A percentile compares a stretch with the other conserved stretches of the same genome.
Conservation (phyloP, 2,113 vertebrate species). For the Colaptes auratus region DNA sequence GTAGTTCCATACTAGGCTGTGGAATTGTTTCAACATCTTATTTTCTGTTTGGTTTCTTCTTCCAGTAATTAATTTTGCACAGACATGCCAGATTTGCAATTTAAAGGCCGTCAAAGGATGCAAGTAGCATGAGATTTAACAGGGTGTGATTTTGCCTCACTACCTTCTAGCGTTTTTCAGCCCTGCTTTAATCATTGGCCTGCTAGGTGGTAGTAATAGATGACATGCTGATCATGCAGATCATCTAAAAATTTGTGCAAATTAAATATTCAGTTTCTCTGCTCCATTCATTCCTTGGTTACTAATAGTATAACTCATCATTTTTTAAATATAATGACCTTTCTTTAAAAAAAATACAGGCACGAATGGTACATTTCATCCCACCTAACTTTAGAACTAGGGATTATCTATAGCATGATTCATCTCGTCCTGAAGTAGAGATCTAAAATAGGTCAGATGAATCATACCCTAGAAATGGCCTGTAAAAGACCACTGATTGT, state of each 20-base stretch:
- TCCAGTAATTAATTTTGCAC: background rate
- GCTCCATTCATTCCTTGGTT: constrained; percentile 12
- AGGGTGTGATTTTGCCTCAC: background rate
- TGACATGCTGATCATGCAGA: background rate
- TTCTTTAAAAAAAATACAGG: background rate
- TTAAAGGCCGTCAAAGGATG: background rate
- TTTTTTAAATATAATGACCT: constrained; percentile 44
- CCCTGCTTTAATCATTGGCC: background rate
- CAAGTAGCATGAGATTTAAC: background rate
- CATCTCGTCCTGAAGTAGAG: constrained; percentile 21
- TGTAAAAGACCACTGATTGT: background rate
- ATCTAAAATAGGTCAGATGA: constrained; percentile 58
- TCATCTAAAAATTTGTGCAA: constrained; percentile 48
- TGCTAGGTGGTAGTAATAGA: constrained; percentile 16
- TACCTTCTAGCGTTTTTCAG: constrained; percentile 20
- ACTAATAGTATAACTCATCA: constrained; percentile 43
- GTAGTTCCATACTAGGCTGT: background rate
- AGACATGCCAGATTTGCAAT: background rate
- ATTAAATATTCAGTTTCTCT: constrained; percentile 58
- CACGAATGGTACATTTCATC: constrained; percentile 52
- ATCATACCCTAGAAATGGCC: constrained; percentile 52
- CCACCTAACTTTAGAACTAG: constrained; percentile 55
- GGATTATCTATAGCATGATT: constrained; percentile 56
- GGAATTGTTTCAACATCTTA: background rate
- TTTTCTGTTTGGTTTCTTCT: constrained; percentile 3